A percentile compares a stretch with the other conserved stretches of the same genome.
Evolutionary conservation across 2,113 vertebrate genomes (phyloP).

Genomic region (Chiloscyllium plagiosum): DNA sequence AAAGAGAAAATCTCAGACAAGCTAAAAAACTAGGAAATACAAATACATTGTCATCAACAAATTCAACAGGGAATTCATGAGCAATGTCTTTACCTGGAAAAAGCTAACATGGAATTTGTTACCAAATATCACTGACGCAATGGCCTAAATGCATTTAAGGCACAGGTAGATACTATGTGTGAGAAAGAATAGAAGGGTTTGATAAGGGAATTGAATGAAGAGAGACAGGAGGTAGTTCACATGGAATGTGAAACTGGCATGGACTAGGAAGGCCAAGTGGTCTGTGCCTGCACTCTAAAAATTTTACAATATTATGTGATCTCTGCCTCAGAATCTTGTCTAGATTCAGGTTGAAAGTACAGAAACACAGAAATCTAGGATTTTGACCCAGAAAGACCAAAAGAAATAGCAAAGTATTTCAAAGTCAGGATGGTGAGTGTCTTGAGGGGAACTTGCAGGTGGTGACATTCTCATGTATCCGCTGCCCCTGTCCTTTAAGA

Average conservation of each 20-base stretch:
- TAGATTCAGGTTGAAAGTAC: neutral
- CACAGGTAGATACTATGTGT: neutral
- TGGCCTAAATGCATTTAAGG: neutral
- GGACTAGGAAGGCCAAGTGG: neutral
- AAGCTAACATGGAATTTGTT: too few species aligned
- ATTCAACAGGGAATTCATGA: neutral
- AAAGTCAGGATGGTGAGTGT: too few species aligned
- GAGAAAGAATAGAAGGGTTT: neutral
- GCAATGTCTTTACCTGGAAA: neutral
- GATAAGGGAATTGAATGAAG: neutral
- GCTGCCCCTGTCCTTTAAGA: too few species aligned
- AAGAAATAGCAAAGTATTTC: too few species aligned
- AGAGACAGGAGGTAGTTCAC: neutral
- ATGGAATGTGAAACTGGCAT: neutral
- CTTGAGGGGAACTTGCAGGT: too few species aligned
- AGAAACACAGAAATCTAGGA: neutral
- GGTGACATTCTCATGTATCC: too few species aligned
- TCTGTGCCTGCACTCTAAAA: neutral
- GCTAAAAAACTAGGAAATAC: neutral
- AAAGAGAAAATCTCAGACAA: neutral
- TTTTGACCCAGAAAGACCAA: too few species aligned
- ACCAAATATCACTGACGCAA: too few species aligned
- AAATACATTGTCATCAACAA: too few species aligned
- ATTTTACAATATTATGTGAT: neutral
- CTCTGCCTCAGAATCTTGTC: neutral